Conservation (phyloP, 2,797 vertebrate genomes). For the Lutjanus campechanus region DNA sequence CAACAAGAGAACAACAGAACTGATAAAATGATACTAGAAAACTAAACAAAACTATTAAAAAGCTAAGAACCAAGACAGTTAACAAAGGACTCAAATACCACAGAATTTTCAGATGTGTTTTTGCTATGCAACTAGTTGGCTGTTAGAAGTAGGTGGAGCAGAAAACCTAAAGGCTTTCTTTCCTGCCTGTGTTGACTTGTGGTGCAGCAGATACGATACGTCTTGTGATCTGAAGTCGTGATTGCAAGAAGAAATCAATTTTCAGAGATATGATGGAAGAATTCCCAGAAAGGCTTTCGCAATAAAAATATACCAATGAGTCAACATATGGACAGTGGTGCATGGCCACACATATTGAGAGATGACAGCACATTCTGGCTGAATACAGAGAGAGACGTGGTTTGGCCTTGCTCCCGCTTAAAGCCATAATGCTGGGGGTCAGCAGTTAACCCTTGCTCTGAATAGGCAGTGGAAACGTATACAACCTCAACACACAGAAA, state of each 20-base stretch:
- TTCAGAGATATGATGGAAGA: background rate
- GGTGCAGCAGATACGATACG: background rate
- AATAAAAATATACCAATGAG: background rate
- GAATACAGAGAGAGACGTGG: slow-evolving; percentile 3
- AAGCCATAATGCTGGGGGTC: slow-evolving; percentile 5
- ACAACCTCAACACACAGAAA: background rate
- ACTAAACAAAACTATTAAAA: background rate
- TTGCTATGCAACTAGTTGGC: background rate
- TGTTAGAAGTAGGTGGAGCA: background rate
- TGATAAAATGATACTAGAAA: background rate
- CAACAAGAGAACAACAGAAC: background rate
- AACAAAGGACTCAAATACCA: background rate
- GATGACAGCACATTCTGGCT: background rate
- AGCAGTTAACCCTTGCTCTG: background rate
- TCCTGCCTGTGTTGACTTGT: background rate
- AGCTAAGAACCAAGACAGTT: background rate
- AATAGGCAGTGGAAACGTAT: slow-evolving; percentile 3
- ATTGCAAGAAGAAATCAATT: slow-evolving; percentile 9
- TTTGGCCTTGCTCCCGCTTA: slow-evolving; percentile 3
- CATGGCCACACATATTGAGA: background rate
- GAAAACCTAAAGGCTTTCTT: background rate
- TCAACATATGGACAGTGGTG: slow-evolving; percentile 10
- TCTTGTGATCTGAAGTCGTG: background rate
- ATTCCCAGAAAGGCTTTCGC: slow-evolving; percentile 9
- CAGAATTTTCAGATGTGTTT: background rate